Base-by-base conservation (phyloP, 2,797 vertebrate species). In the Tapirus indicus region DNA sequence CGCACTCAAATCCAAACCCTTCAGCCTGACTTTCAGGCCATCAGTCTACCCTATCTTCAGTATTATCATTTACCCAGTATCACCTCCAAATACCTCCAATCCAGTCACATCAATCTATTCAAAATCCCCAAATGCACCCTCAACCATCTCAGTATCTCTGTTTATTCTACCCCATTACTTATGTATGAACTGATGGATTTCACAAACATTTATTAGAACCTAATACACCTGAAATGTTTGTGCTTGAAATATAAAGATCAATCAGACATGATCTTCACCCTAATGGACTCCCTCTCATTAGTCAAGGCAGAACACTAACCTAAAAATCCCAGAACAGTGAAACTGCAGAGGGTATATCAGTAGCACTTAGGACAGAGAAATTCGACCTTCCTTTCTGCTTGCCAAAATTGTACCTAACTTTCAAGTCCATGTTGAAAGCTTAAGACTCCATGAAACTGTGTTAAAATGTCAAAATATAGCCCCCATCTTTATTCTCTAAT, bases 371-470 rank as follows among this genome's bases (percentile, higher is more conserved):
- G 7, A 38, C 21, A 72, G 14, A 85, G 41, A 91, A 60, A 83
- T 9, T 2, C 14, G 8, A 35, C 12, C 21, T 47, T 79, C 35
- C 16, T 87, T 96, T 52, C 12, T 56, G 83, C 1, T 2, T 77
- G 38, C 27, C 13, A 88, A 75, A 86, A 74, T 58, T 52, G 69
- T 69, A 91, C 5, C 18, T n/a, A 85, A 52, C 16, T 79, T 93
- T 94, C 14, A 79, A 89, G 14, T 71, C n/a, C 6, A 64, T 41
- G 23, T 27, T 68, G 54, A 94, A 85, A 78, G 27, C 23, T 78
- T 44, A 64, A 29, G 5, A 62, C 1, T n/a, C 7, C 11, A 32
- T 23, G 27, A 88, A 96, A 56, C 35, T 52, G 11, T 71, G 12
- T 62, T 64, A 75, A 82, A 4, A 69, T 79, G 7, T 35, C 27